Conservation (phyloP, 2,888 invertebrate species). For the Helicoverpa assulta region DNA sequence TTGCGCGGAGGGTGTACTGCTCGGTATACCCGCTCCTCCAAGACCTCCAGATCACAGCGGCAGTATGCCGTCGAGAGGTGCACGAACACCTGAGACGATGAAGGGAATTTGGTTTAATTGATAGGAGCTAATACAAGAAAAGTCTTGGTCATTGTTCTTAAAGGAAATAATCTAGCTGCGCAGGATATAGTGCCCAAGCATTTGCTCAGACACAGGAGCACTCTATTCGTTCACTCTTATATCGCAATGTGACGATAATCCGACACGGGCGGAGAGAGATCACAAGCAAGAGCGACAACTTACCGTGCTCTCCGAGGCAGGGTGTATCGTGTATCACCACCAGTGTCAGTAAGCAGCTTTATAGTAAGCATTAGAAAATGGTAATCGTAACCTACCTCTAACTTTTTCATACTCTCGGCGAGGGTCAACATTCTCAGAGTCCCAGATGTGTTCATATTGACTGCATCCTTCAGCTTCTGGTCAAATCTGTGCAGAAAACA, state of each 20-base stretch:
- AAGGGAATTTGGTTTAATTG: too few relatives aligned
- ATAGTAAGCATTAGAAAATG: background rate
- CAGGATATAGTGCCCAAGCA: too few relatives aligned
- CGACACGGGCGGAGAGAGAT: too few relatives aligned
- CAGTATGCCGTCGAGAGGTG: constrained; percentile 98
- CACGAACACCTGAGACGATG: constrained; percentile 90
- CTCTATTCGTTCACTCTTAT: too few relatives aligned
- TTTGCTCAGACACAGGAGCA: too few relatives aligned
- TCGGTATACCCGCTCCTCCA: constrained; percentile 96
- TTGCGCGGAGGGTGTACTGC: constrained; percentile 91
- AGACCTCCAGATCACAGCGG: constrained; percentile 94
- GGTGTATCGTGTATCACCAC: too few relatives aligned
- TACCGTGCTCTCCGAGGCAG: too few relatives aligned
- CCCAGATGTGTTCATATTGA: constrained; percentile 95
- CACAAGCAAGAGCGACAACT: too few relatives aligned
- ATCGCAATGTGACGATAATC: too few relatives aligned
- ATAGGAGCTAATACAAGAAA: background rate
- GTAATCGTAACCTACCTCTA: constrained; percentile 83
- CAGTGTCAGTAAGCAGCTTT: too few relatives aligned
- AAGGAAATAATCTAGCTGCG: too few relatives aligned
- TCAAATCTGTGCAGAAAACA: constrained; percentile 92
- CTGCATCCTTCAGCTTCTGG: constrained; percentile 94
- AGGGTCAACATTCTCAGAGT: constrained; percentile 94
- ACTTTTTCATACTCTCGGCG: constrained; percentile 92
- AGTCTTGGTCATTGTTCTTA: too few relatives aligned